phyloP scores from a whole-genome alignment of 2,888 invertebrate genomes.

The Charanyca ferruginea region DNA sequence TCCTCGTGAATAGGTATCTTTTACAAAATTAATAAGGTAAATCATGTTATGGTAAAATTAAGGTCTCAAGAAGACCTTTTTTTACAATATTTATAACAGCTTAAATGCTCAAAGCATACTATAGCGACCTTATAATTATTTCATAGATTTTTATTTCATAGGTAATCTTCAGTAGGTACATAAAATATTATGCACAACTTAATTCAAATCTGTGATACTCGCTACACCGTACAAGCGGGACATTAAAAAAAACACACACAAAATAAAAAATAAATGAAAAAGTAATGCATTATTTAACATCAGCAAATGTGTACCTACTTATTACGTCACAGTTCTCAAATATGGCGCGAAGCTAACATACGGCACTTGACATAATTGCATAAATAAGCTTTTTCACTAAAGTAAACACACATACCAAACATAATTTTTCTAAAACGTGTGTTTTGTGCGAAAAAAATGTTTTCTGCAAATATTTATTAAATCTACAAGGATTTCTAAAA shows the following conservation, averaged over 20 bases:
- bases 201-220: slow-evolving; percentile 1
- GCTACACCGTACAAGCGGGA: background rate
- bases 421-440: background rate
- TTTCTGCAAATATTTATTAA: slow-evolving; percentile 36
- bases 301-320: slow-evolving; percentile 26
- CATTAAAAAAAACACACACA: slow-evolving; percentile 19
- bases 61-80: too few species aligned
- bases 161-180: too few species aligned
- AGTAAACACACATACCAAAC: slow-evolving; percentile 4
- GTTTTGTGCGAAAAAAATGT: slow-evolving; percentile 8
- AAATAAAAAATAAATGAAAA: slow-evolving; percentile 31
- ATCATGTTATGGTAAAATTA: too few species aligned
- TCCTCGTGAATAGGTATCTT: slow-evolving; percentile 15
- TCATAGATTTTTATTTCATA: too few species aligned
- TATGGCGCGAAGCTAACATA: slow-evolving; percentile 25
- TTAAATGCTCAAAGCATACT: too few species aligned
- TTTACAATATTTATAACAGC: too few species aligned
- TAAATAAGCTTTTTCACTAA: slow-evolving; percentile 27
- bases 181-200: background rate
- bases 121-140: too few species aligned
- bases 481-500: background rate
- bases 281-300: slow-evolving; percentile 46
- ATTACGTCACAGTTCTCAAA: slow-evolving; percentile 45
- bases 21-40: slow-evolving; percentile 8
- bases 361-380: slow-evolving; percentile 33